Evolutionary conservation across 2,888 invertebrate species (phyloP).

Genomic region (Aspidiotus destructor): DNA sequence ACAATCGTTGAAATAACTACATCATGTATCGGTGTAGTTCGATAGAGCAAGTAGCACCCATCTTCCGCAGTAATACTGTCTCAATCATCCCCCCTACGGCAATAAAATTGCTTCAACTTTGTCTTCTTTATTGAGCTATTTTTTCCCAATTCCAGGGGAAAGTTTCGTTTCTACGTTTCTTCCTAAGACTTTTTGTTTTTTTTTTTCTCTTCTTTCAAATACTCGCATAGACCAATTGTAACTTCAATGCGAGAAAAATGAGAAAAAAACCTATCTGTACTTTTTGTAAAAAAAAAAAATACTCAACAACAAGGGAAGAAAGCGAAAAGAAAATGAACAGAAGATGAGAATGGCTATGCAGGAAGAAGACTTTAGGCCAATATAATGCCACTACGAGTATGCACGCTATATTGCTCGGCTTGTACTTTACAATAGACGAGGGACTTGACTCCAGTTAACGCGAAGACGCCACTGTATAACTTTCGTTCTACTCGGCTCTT

Average conservation of each 20-base stretch:
- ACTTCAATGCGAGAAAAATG: background rate
- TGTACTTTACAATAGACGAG: conserved; percentile 29
- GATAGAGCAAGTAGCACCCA: no score
- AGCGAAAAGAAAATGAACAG: conserved; percentile 12
- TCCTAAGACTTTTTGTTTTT: background rate
- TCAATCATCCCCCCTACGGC: no score
- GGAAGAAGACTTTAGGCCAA: conserved; percentile 19
- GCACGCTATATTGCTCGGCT: conserved; percentile 28
- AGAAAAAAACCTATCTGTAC: background rate
- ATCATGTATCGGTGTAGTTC: no score
- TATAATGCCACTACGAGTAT: conserved; percentile 17
- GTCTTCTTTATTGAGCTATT: no score
- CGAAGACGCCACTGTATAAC: conserved; percentile 27
- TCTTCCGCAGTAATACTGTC: no score
- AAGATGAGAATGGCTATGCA: conserved; percentile 1
- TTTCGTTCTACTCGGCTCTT: conserved; percentile 14
- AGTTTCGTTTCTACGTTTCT: no score
- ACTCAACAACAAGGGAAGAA: conserved; percentile 4
- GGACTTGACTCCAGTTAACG: conserved; percentile 29
- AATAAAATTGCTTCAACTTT: no score
- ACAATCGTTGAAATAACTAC: no score
- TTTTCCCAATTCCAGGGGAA: no score
- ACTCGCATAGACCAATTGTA: background rate
- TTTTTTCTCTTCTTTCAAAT: background rate
- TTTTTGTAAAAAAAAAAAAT: conserved; percentile 12